These are phyloP conservation scores for Helicoverpa armigera DNA, from an alignment of 1,140 invertebrate genomes.

Conservation along the genomic window DNA sequence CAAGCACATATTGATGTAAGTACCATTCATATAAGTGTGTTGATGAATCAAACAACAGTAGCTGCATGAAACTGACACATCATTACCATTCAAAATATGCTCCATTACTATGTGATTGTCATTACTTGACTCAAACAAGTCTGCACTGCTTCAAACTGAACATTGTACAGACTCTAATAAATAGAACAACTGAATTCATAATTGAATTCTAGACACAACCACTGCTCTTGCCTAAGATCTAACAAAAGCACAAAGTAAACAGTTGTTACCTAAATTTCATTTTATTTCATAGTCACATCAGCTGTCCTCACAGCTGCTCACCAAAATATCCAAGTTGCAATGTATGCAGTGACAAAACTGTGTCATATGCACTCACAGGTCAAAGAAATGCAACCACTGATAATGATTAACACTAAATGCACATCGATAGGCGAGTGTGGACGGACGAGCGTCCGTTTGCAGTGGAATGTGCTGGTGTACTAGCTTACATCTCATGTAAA, in stretches of 20 bases:
- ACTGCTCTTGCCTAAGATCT: constrained; percentile 42
- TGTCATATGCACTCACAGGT: constrained; percentile 68
- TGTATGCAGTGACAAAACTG: constrained; percentile 52
- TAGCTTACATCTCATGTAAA: constrained; percentile 74
- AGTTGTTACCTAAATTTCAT: constrained; percentile 84
- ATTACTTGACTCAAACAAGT: constrained; percentile 51
- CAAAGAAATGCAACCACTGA: constrained; percentile 71
- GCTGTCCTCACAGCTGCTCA: constrained; percentile 73
- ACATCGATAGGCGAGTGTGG: constrained; percentile 66
- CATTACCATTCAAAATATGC: constrained; percentile 40
- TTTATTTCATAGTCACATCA: constrained; percentile 82
- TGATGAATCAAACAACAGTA: constrained; percentile 21
- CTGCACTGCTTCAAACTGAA: constrained; percentile 60
- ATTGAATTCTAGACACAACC: constrained; percentile 43
- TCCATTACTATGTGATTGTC: constrained; percentile 38
- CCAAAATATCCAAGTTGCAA: constrained; percentile 52
- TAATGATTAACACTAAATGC: constrained; percentile 80
- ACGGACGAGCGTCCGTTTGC: constrained; percentile 63
- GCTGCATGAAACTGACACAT: constrained; percentile 18
- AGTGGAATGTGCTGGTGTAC: constrained; percentile 83
- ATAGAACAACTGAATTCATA: background rate
- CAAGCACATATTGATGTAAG: background rate
- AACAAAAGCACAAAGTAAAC: constrained; percentile 57
- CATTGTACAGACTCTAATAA: constrained; percentile 15
- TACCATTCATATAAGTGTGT: constrained; percentile 10